phyloP scores from a whole-genome alignment of 1,140 invertebrate species.

The Lethocerus indicus region DNA sequence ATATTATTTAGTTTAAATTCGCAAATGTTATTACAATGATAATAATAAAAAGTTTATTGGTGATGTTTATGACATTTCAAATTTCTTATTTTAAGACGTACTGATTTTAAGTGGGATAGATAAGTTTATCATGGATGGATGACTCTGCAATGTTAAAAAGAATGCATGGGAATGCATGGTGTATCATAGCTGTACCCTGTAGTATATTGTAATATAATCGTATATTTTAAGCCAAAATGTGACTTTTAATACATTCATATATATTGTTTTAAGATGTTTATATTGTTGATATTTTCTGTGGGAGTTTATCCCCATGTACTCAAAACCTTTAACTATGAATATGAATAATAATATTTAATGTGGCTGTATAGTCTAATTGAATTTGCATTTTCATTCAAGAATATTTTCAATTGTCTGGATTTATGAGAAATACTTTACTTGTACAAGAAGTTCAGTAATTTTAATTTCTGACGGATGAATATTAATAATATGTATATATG shows the following conservation, averaged over 20 bases:
- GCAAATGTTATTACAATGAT: too few species aligned
- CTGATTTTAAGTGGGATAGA: too few species aligned
- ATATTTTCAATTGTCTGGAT: constrained; percentile 1
- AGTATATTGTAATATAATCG: constrained; percentile 10
- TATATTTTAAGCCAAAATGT: constrained; percentile 11
- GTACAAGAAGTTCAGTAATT: too few species aligned
- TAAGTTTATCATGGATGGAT: too few species aligned
- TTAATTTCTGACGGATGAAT: too few species aligned
- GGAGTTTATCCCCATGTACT: constrained; percentile 7
- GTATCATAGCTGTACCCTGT: constrained; percentile 11
- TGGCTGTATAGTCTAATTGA: constrained; percentile 3
- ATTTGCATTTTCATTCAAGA: neutral
- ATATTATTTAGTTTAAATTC: too few species aligned
- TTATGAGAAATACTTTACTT: too few species aligned
- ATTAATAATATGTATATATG: too few species aligned
- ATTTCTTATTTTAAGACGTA: too few species aligned
- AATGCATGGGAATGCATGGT: neutral
- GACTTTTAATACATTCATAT: constrained; percentile 7
- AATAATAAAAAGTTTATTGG: too few species aligned
- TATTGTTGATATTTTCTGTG: constrained; percentile 8
- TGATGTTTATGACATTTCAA: too few species aligned
- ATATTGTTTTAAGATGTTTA: constrained; percentile 10
- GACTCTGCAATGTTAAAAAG: too few species aligned
- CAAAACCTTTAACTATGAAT: constrained; percentile 4
- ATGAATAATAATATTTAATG: constrained; percentile 6